These are phyloP conservation scores for Ferdinandea cuprea DNA, from an alignment of 2,888 invertebrate species.

Conservation along the genomic window DNA sequence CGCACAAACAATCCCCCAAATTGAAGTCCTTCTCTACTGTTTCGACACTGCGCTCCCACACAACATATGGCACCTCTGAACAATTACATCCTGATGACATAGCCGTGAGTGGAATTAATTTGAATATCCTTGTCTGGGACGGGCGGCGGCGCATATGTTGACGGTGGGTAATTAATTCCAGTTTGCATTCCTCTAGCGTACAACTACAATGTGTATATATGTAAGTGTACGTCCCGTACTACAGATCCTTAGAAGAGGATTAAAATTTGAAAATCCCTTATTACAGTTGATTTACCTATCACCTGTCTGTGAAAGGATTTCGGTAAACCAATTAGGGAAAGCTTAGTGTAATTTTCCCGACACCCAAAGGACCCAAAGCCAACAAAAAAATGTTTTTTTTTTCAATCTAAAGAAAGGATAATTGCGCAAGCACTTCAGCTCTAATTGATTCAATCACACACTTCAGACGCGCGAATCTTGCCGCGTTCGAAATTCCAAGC, in stretches of 20 bases:
- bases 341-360: conserved; percentile 35
- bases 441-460: conserved; percentile 74
- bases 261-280: conserved; percentile 70
- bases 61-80: conserved; percentile 63
- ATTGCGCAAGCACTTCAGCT: conserved; percentile 60
- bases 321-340: conserved; percentile 67
- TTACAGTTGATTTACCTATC: conserved; percentile 72
- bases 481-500: conserved; percentile 38
- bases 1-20: conserved; percentile 6
- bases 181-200: conserved; percentile 37
- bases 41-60: conserved; percentile 40
- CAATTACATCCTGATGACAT: conserved; percentile 72
- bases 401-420: conserved; percentile 58
- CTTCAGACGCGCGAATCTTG: conserved; percentile 66
- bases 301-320: conserved; percentile 59
- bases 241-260: conserved; percentile 55
- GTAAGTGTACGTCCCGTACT: conserved; percentile 26
- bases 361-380: background rate
- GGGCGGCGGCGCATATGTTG: conserved; percentile 58
- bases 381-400: too few species aligned
- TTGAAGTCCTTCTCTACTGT: conserved; percentile 34
- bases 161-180: conserved; percentile 65
- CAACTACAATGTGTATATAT: background rate
- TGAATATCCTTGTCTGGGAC: conserved; percentile 71
- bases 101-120: conserved; percentile 73